A percentile compares a stretch with the other conserved stretches of the same genome.
These are phyloP conservation scores for Danionella cerebrum DNA, from an alignment of 2,113 vertebrate genomes.

Conservation along the genomic window DNA sequence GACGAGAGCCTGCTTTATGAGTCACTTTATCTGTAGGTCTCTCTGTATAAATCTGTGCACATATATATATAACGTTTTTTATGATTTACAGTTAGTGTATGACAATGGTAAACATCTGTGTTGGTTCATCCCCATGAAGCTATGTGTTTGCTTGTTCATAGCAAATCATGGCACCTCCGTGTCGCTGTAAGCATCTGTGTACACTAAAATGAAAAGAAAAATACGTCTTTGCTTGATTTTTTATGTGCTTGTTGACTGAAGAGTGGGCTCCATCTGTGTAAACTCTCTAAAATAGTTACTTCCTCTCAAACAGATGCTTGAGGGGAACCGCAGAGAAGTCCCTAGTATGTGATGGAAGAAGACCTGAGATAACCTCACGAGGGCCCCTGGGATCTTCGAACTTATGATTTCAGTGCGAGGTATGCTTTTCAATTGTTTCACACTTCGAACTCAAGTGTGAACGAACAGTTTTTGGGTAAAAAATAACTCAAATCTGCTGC, in stretches of 20 bases:
- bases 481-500: neutral
- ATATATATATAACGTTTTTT: too few species aligned
- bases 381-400: neutral
- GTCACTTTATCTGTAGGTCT: slow-evolving; percentile 20
- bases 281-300: slow-evolving; percentile 54
- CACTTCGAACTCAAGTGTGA: neutral
- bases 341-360: slow-evolving; percentile 8
- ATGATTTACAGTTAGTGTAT: too few species aligned
- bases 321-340: slow-evolving; percentile 48
- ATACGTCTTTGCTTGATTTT: slow-evolving; percentile 47
- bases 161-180: neutral
- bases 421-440: neutral
- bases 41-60: too few species aligned
- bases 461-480: neutral
- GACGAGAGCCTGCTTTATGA: slow-evolving; percentile 30
- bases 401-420: neutral
- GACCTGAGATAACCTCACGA: slow-evolving; percentile 2
- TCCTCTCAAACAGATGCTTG: slow-evolving; percentile 56
- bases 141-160: neutral
- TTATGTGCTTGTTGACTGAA: slow-evolving; percentile 57
- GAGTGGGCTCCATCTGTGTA: slow-evolving; percentile 62
- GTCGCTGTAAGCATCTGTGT: slow-evolving; percentile 23
- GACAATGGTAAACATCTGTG: neutral
- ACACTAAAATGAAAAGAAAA: slow-evolving; percentile 32
- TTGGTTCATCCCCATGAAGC: neutral